Evolutionary conservation across 2,888 invertebrate genomes (phyloP), one percentile per base, ranked within the genome.

Genomic region (Timema cristinae): DNA sequence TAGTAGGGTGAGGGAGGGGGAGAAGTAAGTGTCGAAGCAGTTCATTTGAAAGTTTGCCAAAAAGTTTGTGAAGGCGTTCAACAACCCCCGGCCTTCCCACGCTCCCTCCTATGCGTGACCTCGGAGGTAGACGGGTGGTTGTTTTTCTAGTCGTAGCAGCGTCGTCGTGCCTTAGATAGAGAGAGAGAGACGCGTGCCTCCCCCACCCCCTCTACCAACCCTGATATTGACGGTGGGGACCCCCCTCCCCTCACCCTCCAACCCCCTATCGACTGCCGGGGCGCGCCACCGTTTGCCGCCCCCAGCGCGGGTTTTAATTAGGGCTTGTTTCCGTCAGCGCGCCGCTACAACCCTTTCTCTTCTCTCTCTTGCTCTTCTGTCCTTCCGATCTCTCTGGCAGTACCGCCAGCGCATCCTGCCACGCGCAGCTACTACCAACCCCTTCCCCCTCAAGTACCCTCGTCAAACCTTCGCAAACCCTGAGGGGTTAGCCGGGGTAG

Each of bases 311-410:
- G 71, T 71, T 71, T 71, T 71, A 71, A 71, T 71, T 71, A 71
- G 71, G 71, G 67, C 71, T 71, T 71, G 71, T 71, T 71, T 59
- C 71, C 71, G 71, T 56, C 66, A 48, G 51, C 71, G 67, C 71
- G 50, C 71, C 50, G 68, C 32, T n/a, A 8, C 8, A 7, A 68
- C 7, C 9, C 49, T 67, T 10, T 48, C n/a, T 48, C 67, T 67
- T 10, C 7, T 47, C 63, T 7, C 63, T 63, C 15, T 32, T 63
- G 32, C 32, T 32, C 32, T 32, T 32, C 32, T 32, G 32, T 32
- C 32, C 32, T 32, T 32, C 32, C 32, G 32, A 32, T 32, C 32
- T 32, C 32, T 32, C 32, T 32, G 32, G 32, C 32, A 32, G 1
- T 32, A 32, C 32, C 32, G 32, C 32, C 32, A 32, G 32, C 32